Evolutionary conservation across 2,113 vertebrate species (phyloP).

Genomic region (Psilopogon haemacephalus): DNA sequence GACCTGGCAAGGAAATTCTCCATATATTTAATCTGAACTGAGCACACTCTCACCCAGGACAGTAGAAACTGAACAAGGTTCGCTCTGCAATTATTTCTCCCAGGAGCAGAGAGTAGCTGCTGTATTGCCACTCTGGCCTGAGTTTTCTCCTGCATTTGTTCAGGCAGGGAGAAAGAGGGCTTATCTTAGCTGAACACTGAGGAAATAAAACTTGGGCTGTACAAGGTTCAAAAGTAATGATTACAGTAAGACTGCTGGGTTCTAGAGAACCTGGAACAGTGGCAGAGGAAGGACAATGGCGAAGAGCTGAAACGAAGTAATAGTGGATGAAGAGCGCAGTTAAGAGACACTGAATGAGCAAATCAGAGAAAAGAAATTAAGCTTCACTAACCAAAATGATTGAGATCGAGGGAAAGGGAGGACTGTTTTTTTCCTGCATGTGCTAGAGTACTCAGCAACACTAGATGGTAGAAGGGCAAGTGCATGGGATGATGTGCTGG

Average conservation of each 20-base stretch:
- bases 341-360: background rate
- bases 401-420: background rate
- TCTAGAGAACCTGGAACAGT: background rate
- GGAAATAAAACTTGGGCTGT: background rate
- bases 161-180: background rate
- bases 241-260: background rate
- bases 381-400: background rate
- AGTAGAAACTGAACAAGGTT: background rate
- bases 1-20: background rate
- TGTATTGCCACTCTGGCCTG: background rate
- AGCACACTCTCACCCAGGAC: background rate
- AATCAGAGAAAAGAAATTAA: background rate
- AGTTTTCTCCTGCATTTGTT: conserved; percentile 14
- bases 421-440: background rate
- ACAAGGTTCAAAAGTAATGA: background rate
- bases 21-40: conserved; percentile 8
- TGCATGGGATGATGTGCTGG: background rate
- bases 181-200: background rate
- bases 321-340: background rate
- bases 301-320: background rate
- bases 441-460: background rate
- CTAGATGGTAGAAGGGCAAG: background rate
- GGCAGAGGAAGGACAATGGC: background rate
- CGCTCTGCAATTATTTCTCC: conserved; percentile 33
- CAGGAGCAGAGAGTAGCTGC: background rate